A percentile compares a stretch with the other conserved stretches of the same genome.
phyloP scores from a whole-genome alignment of 2,797 vertebrate genomes.

The Phoxinus dragarum region DNA sequence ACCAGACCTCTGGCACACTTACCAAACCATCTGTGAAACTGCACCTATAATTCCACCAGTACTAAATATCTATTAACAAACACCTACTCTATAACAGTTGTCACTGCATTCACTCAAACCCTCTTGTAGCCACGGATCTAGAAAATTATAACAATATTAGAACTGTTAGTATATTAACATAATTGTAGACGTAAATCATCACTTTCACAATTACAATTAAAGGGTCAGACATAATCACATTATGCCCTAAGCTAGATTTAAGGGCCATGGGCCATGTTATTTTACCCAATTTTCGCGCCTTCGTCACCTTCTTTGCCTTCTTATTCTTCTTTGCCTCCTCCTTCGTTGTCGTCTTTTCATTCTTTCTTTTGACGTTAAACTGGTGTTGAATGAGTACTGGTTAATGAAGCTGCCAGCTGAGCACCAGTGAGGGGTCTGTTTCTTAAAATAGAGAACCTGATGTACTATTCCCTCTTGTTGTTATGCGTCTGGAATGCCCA shows the following conservation, averaged over 20 bases:
- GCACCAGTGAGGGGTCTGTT: neutral
- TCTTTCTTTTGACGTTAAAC: neutral
- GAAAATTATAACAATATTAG: too few relatives aligned
- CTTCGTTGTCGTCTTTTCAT: neutral
- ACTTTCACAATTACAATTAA: neutral
- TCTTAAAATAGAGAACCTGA: neutral
- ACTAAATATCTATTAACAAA: slow-evolving; percentile 14
- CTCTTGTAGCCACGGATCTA: neutral
- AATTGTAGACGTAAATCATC: neutral
- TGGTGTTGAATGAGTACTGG: neutral
- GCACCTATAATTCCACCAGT: slow-evolving; percentile 22
- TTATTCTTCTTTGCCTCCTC: rapidly evolving
- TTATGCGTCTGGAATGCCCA: neutral
- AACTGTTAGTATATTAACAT: neutral
- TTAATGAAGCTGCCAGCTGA: slow-evolving; percentile 16
- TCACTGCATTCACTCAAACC: neutral
- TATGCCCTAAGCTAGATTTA: neutral
- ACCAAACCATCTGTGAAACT: slow-evolving; percentile 24
- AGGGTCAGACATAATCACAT: neutral
- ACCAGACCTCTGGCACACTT: slow-evolving; percentile 12
- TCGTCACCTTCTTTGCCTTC: rapidly evolving
- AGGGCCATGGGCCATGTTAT: neutral
- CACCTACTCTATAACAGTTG: neutral
- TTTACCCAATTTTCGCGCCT: neutral
- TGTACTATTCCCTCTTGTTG: neutral